Percentiles rank a stretch among this genome's conserved stretches.
Evolutionary conservation across 2,797 vertebrate genomes (phyloP).

Genomic region (Columba guinea): DNA sequence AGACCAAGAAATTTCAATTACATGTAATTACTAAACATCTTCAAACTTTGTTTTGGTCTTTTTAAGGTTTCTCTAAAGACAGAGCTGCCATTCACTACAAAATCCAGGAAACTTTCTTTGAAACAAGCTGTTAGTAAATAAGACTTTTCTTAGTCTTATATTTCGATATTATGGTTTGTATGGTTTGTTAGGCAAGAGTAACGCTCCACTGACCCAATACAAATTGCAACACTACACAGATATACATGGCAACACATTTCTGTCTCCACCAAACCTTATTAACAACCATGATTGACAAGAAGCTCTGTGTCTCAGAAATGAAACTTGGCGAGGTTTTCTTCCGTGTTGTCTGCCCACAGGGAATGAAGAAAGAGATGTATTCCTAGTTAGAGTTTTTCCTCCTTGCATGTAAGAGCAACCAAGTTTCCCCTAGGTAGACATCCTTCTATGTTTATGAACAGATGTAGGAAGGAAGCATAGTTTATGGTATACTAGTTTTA

Average conservation of each 20-base stretch:
- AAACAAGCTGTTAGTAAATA: background rate
- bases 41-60: background rate
- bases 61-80: background rate
- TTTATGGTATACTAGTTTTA: conserved; percentile 54
- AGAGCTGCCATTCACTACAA: background rate
- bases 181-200: conserved; percentile 34
- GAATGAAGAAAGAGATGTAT: background rate
- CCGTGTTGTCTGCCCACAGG: conserved; percentile 24
- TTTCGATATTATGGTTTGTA: background rate
- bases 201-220: background rate
- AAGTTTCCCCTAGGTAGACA: conserved; percentile 31
- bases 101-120: background rate
- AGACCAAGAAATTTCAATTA: background rate
- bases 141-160: background rate
- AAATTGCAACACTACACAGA: background rate
- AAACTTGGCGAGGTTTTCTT: conserved; percentile 26
- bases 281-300: conserved; percentile 2
- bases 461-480: conserved; percentile 48
- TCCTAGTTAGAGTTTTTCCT: background rate
- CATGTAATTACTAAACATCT: background rate
- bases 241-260: background rate
- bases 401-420: background rate
- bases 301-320: conserved; percentile 11
- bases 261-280: conserved; percentile 34
- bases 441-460: conserved; percentile 43